Evolutionary conservation across 1,140 invertebrate species (phyloP).

Genomic region (Pygmarrhopalites habei): DNA sequence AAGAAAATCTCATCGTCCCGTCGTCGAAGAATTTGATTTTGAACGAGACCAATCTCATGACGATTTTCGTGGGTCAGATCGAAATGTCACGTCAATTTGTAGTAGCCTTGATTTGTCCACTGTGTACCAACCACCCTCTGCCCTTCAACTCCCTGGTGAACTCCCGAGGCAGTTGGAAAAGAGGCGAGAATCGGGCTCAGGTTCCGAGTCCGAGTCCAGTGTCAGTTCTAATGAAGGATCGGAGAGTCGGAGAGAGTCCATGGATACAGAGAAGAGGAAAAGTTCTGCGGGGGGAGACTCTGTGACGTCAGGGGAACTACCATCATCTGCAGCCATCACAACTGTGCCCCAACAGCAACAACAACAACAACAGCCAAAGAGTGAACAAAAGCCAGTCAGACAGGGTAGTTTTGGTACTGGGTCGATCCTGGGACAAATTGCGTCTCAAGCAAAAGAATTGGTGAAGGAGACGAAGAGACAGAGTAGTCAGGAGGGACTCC

Average conservation of each 20-base stretch:
- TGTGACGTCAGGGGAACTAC: not conserved
- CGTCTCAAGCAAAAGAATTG: conserved; percentile 74
- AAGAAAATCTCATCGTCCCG: conserved; percentile 21
- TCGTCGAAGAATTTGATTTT: not conserved
- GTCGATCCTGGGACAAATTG: conserved; percentile 75
- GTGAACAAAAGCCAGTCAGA: conserved; percentile 15
- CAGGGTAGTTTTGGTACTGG: conserved; percentile 34
- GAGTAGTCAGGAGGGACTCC: conserved; percentile 75
- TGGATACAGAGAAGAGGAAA: conserved; percentile 13
- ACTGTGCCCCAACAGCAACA: not conserved
- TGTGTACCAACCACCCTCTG: conserved; percentile 65
- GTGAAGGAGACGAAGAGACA: conserved; percentile 76
- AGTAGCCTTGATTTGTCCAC: conserved; percentile 70
- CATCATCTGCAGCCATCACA: not conserved
- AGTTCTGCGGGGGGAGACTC: not conserved
- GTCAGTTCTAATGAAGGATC: conserved; percentile 30
- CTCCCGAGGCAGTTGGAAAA: conserved; percentile 18
- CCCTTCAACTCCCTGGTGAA: conserved; percentile 65
- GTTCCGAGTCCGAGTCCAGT: conserved; percentile 34
- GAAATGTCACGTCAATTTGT: conserved; percentile 53
- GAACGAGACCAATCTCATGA: conserved; percentile 8
- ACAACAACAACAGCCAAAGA: not conserved
- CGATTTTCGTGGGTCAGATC: conserved; percentile 15
- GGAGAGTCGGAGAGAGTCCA: conserved; percentile 14
- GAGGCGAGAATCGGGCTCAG: conserved; percentile 29